Evolutionary conservation across 2,888 invertebrate genomes (phyloP).

Genomic region (Andricus quercusramuli): DNA sequence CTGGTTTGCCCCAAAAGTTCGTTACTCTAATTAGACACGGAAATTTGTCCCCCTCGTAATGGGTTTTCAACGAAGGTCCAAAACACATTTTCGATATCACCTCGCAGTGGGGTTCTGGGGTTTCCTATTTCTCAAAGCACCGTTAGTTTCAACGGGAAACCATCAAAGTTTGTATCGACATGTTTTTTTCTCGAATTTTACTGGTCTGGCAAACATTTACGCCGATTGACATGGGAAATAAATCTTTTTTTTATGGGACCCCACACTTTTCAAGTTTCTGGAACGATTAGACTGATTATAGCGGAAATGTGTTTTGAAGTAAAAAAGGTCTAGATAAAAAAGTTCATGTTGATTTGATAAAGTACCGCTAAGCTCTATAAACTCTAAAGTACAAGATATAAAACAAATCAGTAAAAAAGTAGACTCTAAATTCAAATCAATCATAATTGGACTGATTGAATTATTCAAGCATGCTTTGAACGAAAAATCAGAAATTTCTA

Average conservation of each 20-base stretch:
- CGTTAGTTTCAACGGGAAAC: conserved; percentile 37
- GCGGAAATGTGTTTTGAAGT: background rate
- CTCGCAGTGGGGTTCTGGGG: conserved; percentile 33
- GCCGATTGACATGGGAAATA: background rate
- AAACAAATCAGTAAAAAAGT: too few relatives aligned
- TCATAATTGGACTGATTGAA: too few relatives aligned
- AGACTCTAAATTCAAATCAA: too few relatives aligned
- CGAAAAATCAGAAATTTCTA: too few relatives aligned
- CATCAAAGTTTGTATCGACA: background rate
- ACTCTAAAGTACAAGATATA: too few relatives aligned
- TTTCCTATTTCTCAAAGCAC: conserved; percentile 42
- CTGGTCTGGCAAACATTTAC: background rate
- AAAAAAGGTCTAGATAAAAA: background rate
- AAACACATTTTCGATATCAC: conserved; percentile 14
- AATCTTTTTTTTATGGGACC: background rate
- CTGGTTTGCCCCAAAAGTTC: conserved; percentile 47
- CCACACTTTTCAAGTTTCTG: background rate
- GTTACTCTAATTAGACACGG: conserved; percentile 46
- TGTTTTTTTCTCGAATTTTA: background rate
- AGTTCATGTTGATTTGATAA: background rate
- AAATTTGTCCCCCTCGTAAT: conserved; percentile 47
- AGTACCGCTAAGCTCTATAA: too few relatives aligned
- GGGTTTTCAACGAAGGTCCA: conserved; percentile 10
- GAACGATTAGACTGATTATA: background rate
- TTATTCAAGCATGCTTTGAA: too few relatives aligned